Evolutionary conservation across 2,113 vertebrate genomes (phyloP), one percentile per base, ranked within the genome.

Genomic region (Grammomys surdaster): DNA sequence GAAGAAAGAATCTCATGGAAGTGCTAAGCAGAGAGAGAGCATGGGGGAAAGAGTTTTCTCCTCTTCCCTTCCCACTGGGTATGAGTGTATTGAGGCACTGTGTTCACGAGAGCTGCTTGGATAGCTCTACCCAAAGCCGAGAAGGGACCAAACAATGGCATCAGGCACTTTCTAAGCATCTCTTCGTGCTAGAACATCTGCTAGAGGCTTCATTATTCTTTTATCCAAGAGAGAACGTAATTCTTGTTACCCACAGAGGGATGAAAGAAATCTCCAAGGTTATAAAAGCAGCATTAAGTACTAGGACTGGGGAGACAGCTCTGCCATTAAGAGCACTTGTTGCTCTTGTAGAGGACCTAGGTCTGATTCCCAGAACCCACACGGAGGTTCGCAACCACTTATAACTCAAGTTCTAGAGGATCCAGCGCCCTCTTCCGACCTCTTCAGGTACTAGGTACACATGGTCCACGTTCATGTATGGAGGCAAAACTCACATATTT

Each of bases 171-270:
- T 70, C 58, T 87, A 97, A 80, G 40, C 51, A 70, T 60, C n/a
- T 93, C 92, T 63, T 96, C 91, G 67, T 86, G 26, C 73, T 90
- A 72, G 89, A 90, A 92, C 78, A 92, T 95, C 67, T 92, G 80
- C 51, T 89, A 90, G 43, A 65, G 19, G 77, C 92, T 87, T 77
- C 40, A 56, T 63, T 60, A 14, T 36, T 77, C n/a, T 90, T 85
- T 94, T 88, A 65, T 73, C 43, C 81, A 90, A 48, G 7, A 16
- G 94, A 89, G 73, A 26, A 82, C 10, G 51, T 8, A 73, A 91
- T 43, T 86, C 76, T 46, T 65, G 82, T 46, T 93, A 46, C 54
- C 54, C 63, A 89, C 6, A 56, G 80, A 88, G 28, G 88, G 72
- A 92, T 33, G 63, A 40, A 89, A 92, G 77, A 95, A 92, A 89